phyloP scores from a whole-genome alignment of 1,140 invertebrate genomes.

The Lepeophtheirus salmonis region DNA sequence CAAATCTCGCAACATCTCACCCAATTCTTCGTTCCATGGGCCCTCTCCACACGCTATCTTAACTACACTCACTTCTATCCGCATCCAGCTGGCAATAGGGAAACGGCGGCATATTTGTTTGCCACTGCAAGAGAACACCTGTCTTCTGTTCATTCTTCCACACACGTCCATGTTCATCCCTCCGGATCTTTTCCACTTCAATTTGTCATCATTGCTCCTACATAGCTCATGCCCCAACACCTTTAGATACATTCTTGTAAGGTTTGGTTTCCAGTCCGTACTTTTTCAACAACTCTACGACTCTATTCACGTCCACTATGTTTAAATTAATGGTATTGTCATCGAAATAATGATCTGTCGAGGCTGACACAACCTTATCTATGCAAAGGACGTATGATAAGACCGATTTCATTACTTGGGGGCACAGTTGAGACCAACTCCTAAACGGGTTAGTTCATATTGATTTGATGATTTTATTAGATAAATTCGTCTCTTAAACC shows the following conservation, averaged over 20 bases:
- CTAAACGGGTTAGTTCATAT: neutral
- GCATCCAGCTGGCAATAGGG: neutral
- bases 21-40: neutral
- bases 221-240: neutral
- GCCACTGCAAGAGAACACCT: neutral
- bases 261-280: neutral
- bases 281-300: neutral
- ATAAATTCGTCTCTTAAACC: neutral
- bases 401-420: neutral
- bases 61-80: neutral
- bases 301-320: neutral
- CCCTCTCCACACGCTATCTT: neutral
- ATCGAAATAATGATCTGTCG: neutral
- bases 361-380: neutral
- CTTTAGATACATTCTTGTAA: neutral
- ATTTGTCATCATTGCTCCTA: neutral
- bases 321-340: neutral
- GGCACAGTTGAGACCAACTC: neutral
- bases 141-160: neutral
- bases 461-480: neutral
- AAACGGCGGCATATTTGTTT: neutral
- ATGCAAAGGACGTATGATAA: neutral
- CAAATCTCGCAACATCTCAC: neutral
- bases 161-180: neutral
- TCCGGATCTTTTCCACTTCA: neutral